Base-by-base conservation (phyloP, 2,888 invertebrate genomes). In the Heliconius ismenius region DNA sequence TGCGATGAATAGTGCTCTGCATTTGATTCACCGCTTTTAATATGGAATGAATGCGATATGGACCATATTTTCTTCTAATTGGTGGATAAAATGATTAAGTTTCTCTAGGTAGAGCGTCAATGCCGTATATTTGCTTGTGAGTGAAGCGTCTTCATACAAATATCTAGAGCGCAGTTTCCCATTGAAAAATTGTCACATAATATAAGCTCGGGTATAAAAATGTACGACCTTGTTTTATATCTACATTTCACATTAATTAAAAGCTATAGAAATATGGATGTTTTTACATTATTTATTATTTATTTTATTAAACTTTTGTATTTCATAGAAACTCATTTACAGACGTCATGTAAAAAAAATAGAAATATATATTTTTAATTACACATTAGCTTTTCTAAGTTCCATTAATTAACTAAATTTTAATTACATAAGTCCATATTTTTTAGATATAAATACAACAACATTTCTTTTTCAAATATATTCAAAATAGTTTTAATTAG, bases 191-290 rank as follows among this genome's bases (percentile, higher is more conserved):
- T 70, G 70, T 70, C 54, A 58, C 58, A 70, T 58, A 58, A 58
- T 70, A 36, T 70, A 36, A 28, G 32, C 58, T 28, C 58, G 13
- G 15, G 58, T 58, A 70, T 70, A 32, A 70, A 70, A 70, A 70
- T 58, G 24, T 32, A 70, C n/a, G 54, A 70, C 58, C 70, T 70
- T 58, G 54, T 70, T 70, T 70, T 70, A 70, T 58, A 58, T 70
- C 32, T 70, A 70, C 70, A 49, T 70, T 70, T 70, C 54, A 70
- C 58, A 70, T 70, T 70, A 70, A 70, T 70, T 70, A 70, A 70
- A 70, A 24, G 32, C 70, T 58, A 32, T 58, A 70, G n/a, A 70
- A 70, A 70, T 58, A 70, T 70, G 36, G 24, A 24, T 32, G 9
- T 58, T 36, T 58, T 70, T 70, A 70, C 32, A 70, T 58, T 13